Evolutionary conservation across 2,888 invertebrate species (phyloP).

Genomic region (Alsophila aescularia): DNA sequence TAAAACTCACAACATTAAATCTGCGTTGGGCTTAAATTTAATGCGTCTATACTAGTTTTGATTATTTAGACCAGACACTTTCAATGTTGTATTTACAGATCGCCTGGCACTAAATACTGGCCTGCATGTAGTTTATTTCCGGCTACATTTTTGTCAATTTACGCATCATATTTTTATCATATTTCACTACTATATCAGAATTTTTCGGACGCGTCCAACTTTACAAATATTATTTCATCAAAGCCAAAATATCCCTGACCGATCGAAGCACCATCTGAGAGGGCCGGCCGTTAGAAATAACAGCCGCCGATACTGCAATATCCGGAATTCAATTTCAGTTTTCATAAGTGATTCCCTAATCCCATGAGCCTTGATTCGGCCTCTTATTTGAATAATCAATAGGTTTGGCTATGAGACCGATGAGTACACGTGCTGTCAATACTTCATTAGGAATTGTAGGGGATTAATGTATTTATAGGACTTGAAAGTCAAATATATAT

Average conservation of each 20-base stretch:
- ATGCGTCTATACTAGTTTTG: too few relatives aligned
- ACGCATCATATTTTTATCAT: too few relatives aligned
- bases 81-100: too few relatives aligned
- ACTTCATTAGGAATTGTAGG: not conserved
- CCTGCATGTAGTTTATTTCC: too few relatives aligned
- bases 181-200: not conserved
- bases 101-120: too few relatives aligned
- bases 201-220: not conserved
- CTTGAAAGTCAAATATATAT: too few relatives aligned
- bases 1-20: too few relatives aligned
- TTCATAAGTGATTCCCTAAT: conserved; percentile 53
- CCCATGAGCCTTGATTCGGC: conserved; percentile 35
- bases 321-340: conserved; percentile 53
- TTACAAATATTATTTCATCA: conserved; percentile 2
- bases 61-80: too few relatives aligned
- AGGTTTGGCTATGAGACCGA: conserved; percentile 12
- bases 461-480: too few relatives aligned
- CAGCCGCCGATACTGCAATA: conserved; percentile 16
- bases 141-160: too few relatives aligned
- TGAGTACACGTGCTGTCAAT: not conserved
- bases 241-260: conserved; percentile 3
- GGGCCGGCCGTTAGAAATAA: conserved; percentile 35
- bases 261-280: conserved; percentile 6
- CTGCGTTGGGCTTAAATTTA: too few relatives aligned
- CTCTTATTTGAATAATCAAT: conserved; percentile 55